Evolutionary conservation across 1,140 invertebrate species (phyloP).

Genomic region (Elymnias hypermnestra): DNA sequence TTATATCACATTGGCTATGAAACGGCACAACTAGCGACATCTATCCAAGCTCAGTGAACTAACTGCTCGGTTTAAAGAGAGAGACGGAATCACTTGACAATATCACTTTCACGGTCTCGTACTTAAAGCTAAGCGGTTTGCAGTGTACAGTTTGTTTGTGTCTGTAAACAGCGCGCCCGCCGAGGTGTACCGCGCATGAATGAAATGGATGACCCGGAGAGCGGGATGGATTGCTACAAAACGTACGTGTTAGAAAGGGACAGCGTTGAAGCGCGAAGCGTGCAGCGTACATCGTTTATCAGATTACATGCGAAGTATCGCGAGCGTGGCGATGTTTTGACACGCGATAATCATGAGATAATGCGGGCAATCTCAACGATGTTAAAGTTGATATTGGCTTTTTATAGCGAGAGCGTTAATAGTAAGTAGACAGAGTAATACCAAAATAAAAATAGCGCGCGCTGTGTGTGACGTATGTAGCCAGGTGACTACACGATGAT

Average conservation of each 20-base stretch:
- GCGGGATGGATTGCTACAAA: slow-evolving; percentile 33
- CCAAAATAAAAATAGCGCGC: slow-evolving; percentile 48
- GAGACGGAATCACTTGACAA: slow-evolving; percentile 65
- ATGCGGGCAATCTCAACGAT: slow-evolving; percentile 69
- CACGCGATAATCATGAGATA: slow-evolving; percentile 77
- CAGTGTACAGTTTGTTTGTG: slow-evolving; percentile 76
- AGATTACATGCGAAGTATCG: slow-evolving; percentile 76
- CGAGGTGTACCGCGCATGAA: slow-evolving; percentile 74
- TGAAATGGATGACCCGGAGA: slow-evolving; percentile 70
- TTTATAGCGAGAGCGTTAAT: slow-evolving; percentile 56
- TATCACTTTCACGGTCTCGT: slow-evolving; percentile 74
- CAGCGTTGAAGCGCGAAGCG: slow-evolving; percentile 56
- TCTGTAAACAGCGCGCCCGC: slow-evolving; percentile 74
- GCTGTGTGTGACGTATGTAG: slow-evolving; percentile 42
- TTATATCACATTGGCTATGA: slow-evolving; percentile 40
- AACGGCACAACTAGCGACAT: slow-evolving; percentile 62
- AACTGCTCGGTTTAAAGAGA: slow-evolving; percentile 53
- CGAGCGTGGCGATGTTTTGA: slow-evolving; percentile 76
- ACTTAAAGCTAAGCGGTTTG: slow-evolving; percentile 75
- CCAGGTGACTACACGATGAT: slow-evolving; percentile 49
- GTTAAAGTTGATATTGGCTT: slow-evolving; percentile 74
- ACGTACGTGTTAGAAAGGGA: slow-evolving; percentile 35
- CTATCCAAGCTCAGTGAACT: slow-evolving; percentile 40
- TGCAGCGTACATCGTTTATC: slow-evolving; percentile 74
- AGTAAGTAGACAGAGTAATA: slow-evolving; percentile 45